Percentiles rank a stretch among this genome's conserved stretches.
phyloP scores from a whole-genome alignment of 2,888 invertebrate genomes.

The Philopedon plagiatum region DNA sequence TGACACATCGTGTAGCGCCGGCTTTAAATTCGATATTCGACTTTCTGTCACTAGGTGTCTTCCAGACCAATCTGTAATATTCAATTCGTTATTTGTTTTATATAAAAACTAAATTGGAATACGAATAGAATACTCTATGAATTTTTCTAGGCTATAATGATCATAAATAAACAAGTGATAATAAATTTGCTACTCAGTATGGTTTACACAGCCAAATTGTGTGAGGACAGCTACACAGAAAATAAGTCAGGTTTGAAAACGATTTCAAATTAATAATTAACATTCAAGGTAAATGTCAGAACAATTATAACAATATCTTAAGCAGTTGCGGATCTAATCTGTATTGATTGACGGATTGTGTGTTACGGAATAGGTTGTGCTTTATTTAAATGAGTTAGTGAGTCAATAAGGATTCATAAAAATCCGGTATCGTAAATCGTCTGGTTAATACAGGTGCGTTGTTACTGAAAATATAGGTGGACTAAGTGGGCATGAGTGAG shows the following conservation, averaged over 20 bases:
- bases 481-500: no score
- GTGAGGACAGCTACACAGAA: conserved; percentile 13
- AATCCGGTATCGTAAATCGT: background rate
- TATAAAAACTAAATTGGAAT: no score
- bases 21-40: no score
- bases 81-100: no score
- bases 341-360: conserved; percentile 18
- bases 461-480: no score
- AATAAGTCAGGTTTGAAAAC: conserved; percentile 3
- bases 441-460: no score
- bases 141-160: background rate
- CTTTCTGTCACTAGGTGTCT: no score
- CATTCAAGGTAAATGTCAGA: conserved; percentile 56
- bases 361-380: background rate
- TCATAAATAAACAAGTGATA: background rate
- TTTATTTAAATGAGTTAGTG: background rate
- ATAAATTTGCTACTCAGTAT: background rate
- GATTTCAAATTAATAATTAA: conserved; percentile 52
- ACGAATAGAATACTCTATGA: no score
- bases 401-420: background rate
- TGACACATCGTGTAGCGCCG: no score
- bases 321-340: conserved; percentile 59
- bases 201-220: background rate
- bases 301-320: conserved; percentile 56
- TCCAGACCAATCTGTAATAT: no score